A percentile compares a stretch with the other conserved stretches of the same genome.
Conservation (phyloP, 2,797 vertebrate species). For the Cichlasoma orientale region DNA sequence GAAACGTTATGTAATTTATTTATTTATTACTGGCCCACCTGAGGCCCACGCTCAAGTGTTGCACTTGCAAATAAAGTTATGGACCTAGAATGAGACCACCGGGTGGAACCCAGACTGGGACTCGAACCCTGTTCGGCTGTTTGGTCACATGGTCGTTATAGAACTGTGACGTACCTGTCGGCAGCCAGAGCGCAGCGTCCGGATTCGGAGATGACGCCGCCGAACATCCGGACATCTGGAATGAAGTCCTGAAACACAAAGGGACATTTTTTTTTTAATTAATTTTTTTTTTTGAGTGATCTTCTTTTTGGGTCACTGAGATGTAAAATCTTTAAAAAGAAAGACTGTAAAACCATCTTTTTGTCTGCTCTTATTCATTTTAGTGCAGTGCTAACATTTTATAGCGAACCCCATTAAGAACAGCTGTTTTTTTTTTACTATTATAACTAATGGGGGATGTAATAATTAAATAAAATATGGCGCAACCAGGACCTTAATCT, state of each 20-base stretch:
- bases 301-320: neutral
- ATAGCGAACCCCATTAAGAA: too few species aligned
- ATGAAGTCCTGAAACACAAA: constrained; percentile 80
- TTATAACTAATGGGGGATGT: too few species aligned
- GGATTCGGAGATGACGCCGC: constrained; percentile 70
- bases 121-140: neutral
- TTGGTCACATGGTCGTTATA: neutral
- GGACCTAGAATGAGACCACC: neutral
- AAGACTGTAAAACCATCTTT: neutral
- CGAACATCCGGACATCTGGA: constrained; percentile 67
- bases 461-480: too few species aligned
- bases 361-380: too few species aligned
- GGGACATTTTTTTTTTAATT: neutral
- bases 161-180: constrained; percentile 74
- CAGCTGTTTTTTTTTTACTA: too few species aligned
- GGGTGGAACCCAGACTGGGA: neutral
- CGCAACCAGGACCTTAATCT: too few species aligned
- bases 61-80: neutral
- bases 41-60: neutral
- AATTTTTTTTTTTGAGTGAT: too few species aligned
- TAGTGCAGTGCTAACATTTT: too few species aligned
- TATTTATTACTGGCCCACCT: neutral
- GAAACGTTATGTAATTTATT: neutral
- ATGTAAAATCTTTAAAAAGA: neutral
- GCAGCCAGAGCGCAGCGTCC: constrained; percentile 54